Evolutionary conservation across 2,113 vertebrate genomes (phyloP).

Genomic region (Ifrita kowaldi): DNA sequence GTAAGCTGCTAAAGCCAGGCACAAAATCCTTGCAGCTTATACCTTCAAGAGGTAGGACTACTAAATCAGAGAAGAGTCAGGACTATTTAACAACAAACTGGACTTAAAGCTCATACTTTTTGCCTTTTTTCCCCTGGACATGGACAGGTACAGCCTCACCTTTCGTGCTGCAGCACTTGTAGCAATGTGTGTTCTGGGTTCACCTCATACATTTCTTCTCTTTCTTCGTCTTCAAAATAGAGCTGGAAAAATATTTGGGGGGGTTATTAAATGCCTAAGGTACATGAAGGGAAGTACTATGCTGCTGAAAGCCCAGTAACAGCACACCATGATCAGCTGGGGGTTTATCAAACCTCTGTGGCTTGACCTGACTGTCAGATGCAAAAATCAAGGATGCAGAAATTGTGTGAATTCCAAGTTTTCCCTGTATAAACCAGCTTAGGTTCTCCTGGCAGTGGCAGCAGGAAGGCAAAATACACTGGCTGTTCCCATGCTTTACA

Average conservation of each 20-base stretch:
- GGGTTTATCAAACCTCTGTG: neutral
- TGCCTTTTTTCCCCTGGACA: neutral
- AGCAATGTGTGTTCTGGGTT: constrained; percentile 74
- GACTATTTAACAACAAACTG: neutral
- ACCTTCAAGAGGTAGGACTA: neutral
- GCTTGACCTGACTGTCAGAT: rapidly evolving
- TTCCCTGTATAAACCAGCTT: neutral
- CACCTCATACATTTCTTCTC: constrained; percentile 75
- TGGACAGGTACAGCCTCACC: constrained; percentile 67
- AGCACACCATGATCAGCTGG: neutral
- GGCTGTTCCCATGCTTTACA: neutral
- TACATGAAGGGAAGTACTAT: neutral
- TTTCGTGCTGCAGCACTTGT: constrained; percentile 79
- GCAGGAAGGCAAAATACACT: neutral
- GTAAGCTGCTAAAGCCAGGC: rapidly evolving
- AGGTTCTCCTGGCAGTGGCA: neutral
- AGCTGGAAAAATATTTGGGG: constrained; percentile 68
- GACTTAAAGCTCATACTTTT: neutral
- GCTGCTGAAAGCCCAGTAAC: neutral
- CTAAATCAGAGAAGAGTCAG: neutral
- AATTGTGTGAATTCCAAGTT: neutral
- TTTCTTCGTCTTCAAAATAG: constrained; percentile 87
- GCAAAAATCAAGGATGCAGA: rapidly evolving
- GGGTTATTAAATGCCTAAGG: neutral
- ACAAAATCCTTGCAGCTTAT: neutral